Base-by-base conservation (phyloP, 2,888 invertebrate genomes). In the Rotaria socialis region DNA sequence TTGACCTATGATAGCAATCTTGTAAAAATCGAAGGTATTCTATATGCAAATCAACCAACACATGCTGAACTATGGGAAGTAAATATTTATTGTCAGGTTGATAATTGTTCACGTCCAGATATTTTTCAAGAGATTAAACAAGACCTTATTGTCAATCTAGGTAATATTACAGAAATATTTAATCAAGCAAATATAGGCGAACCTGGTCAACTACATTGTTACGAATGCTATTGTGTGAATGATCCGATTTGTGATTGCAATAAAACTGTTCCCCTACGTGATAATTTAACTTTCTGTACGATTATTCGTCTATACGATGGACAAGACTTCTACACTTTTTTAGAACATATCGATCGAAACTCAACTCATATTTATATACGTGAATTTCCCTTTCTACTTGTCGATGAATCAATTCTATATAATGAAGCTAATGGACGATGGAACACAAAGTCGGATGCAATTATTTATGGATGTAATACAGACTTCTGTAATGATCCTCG, bases 401-500 rank as follows among this genome's bases (percentile, higher is more conserved):
- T 80, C 47, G 47, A 47, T 0, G 80, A 80, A 80, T n/a, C 80
- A 5, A 80, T 80, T 47, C 0, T 0, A 11, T 80, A 47, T 47
- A 14, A 47, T 80, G 80, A 80, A n/a, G 14, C 4, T 5, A 14
- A 1, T 47, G 19, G 47, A n/a, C 6, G 11, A 43, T 80, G 80
- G 80, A 24, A 24, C 11, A 80, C 80, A 14, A 24, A 0, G 47
- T 24, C 43, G 16, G 1, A 47, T 80, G 8, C n/a, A 14, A 47
- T 80, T 47, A 10, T 47, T 14, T 80, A 80, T 80, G 80, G 80
- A 22, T 80, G 80, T 47, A 80, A 80, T 47, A n/a, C 24, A n/a
- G 47, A 80, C 47, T 80, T 47, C 24, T 80, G 80, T 14, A 80
- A 80, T 80, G n/a, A 80, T n/a, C 80, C 80, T n/a, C 24, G n/a